Conservation (phyloP, 2,113 vertebrate species). For the Plotosus lineatus region DNA sequence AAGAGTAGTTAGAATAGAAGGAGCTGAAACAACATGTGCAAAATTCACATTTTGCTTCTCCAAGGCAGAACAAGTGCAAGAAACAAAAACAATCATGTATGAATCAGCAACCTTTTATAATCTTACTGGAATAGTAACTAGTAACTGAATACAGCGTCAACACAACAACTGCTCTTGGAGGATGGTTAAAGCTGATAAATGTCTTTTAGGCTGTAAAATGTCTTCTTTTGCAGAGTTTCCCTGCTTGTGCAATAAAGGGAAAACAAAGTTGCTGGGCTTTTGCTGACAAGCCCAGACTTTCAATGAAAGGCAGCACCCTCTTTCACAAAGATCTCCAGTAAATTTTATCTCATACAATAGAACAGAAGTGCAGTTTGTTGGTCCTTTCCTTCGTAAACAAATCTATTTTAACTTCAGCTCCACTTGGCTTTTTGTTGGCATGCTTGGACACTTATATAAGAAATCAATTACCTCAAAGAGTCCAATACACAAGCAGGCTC, state of each 20-base stretch:
- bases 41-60: not conserved
- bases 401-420: constrained; percentile 18
- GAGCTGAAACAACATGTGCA: constrained; percentile 5
- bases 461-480: not conserved
- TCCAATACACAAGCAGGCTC: not conserved
- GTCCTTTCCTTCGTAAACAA: constrained; percentile 6
- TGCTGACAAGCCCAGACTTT: constrained; percentile 44
- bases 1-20: constrained; percentile 26
- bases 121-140: not conserved
- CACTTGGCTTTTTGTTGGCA: not conserved
- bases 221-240: not conserved
- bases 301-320: constrained; percentile 31
- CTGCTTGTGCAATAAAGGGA: not conserved
- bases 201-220: not conserved
- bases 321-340: constrained; percentile 46
- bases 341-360: constrained; percentile 48
- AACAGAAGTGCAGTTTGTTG: constrained; percentile 18
- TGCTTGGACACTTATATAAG: constrained; percentile 22
- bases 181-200: not conserved
- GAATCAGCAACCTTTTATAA: not conserved
- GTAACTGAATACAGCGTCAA: not conserved
- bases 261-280: constrained; percentile 44
- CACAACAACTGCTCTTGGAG: not conserved
- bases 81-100: not conserved
- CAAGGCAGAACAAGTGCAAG: not conserved